phyloP scores from a whole-genome alignment of 2,797 vertebrate genomes.

The Dermochelys coriacea region DNA sequence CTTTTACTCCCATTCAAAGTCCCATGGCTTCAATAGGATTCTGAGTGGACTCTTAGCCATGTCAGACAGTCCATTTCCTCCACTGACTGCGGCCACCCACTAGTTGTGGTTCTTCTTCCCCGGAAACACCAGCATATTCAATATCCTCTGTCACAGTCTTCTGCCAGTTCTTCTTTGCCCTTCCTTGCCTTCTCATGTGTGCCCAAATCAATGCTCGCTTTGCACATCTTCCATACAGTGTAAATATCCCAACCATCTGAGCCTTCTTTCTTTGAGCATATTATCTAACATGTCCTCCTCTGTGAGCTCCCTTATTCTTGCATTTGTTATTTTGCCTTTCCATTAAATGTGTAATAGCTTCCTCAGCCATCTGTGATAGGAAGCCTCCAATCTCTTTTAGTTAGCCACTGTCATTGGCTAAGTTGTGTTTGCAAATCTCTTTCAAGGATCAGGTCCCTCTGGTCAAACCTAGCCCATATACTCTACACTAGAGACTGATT shows the following conservation, averaged over 20 bases:
- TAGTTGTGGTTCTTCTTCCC: no score
- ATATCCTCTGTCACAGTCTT: no score
- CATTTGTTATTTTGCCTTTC: background rate
- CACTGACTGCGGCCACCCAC: no score
- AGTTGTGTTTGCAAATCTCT: constrained; percentile 7
- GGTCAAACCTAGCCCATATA: background rate
- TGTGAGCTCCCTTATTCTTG: background rate
- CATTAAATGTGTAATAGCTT: background rate
- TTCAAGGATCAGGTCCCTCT: background rate
- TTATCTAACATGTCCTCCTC: background rate
- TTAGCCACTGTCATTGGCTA: background rate
- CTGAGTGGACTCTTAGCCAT: background rate
- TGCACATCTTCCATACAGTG: background rate
- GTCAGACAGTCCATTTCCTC: no score
- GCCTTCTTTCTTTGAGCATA: no score
- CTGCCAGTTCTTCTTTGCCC: no score
- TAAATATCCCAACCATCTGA: background rate
- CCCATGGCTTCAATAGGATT: background rate
- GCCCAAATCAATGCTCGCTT: background rate
- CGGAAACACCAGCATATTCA: no score
- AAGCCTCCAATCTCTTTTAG: background rate
- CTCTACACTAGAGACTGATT: background rate
- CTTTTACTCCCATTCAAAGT: background rate
- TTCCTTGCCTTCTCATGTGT: background rate
- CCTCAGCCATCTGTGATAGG: background rate